Conservation (phyloP, 2,888 invertebrate species). For the Chrysolina americana region DNA sequence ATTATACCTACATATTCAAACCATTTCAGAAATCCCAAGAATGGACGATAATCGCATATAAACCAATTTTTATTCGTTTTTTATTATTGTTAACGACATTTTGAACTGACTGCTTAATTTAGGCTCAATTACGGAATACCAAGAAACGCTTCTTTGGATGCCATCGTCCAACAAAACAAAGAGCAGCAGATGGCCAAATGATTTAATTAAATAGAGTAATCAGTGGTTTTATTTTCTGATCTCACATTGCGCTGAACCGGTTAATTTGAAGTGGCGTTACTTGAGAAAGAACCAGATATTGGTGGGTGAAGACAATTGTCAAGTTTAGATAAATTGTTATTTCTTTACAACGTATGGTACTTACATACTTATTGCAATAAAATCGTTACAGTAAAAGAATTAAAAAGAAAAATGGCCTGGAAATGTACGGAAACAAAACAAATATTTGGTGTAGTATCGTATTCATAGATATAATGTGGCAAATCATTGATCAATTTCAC, state of each 20-base stretch:
- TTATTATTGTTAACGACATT: constrained; percentile 32
- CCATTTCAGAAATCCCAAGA: not conserved
- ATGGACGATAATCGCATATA: not conserved
- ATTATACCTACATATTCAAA: not conserved
- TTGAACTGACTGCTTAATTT: constrained; percentile 42
- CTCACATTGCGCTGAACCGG: constrained; percentile 33
- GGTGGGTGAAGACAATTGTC: not conserved
- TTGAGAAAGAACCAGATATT: not conserved
- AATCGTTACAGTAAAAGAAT: too few relatives aligned
- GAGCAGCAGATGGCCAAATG: constrained; percentile 44
- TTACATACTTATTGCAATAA: too few relatives aligned
- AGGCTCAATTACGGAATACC: constrained; percentile 41
- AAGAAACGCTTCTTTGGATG: constrained; percentile 42
- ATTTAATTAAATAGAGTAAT: constrained; percentile 50
- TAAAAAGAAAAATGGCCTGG: too few relatives aligned
- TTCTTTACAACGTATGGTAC: too few relatives aligned
- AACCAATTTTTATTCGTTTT: constrained; percentile 30
- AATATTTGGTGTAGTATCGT: too few relatives aligned
- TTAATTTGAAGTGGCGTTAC: constrained; percentile 33
- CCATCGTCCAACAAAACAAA: constrained; percentile 40
- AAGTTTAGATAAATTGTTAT: not conserved
- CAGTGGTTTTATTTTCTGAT: constrained; percentile 44
- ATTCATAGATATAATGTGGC: too few relatives aligned
- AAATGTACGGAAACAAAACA: too few relatives aligned
- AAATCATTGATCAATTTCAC: too few relatives aligned